Percentiles rank a stretch among this genome's conserved stretches.
These are phyloP conservation scores for Candoia aspera DNA, from an alignment of 2,113 vertebrate species.

Conservation along the genomic window DNA sequence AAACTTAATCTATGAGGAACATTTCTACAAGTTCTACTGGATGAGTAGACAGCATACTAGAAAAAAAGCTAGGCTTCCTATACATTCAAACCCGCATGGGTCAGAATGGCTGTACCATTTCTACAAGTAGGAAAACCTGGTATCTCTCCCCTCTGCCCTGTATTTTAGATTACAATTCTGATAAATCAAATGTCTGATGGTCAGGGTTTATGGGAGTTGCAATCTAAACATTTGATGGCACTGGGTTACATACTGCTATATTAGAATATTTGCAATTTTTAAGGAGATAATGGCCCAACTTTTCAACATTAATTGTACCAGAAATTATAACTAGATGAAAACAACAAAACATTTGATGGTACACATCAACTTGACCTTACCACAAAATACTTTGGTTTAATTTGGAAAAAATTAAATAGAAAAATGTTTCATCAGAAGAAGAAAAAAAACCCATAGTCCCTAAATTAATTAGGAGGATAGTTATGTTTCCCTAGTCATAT, in stretches of 20 bases:
- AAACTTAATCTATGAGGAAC: background rate
- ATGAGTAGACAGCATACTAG: background rate
- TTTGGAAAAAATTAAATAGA: constrained; percentile 28
- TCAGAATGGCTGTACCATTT: background rate
- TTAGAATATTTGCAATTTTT: background rate
- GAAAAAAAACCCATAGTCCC: background rate
- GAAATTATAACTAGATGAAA: background rate
- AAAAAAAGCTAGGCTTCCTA: background rate
- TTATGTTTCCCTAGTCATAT: constrained; percentile 27
- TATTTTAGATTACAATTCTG: background rate
- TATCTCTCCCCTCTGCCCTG: background rate
- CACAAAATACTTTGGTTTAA: background rate
- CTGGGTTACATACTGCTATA: background rate
- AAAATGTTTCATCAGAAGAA: rapidly evolving
- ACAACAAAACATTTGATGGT: background rate
- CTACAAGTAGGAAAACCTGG: background rate
- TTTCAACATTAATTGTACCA: background rate
- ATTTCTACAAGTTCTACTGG: background rate
- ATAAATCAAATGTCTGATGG: background rate
- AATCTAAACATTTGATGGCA: background rate
- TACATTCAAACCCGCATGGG: background rate
- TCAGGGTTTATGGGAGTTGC: background rate
- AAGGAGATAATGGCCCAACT: background rate
- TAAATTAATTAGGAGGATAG: constrained; percentile 11
- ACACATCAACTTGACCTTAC: background rate